These are phyloP conservation scores for Myoxocephalus aenaeus DNA, from an alignment of 2,797 vertebrate species.

Conservation along the genomic window DNA sequence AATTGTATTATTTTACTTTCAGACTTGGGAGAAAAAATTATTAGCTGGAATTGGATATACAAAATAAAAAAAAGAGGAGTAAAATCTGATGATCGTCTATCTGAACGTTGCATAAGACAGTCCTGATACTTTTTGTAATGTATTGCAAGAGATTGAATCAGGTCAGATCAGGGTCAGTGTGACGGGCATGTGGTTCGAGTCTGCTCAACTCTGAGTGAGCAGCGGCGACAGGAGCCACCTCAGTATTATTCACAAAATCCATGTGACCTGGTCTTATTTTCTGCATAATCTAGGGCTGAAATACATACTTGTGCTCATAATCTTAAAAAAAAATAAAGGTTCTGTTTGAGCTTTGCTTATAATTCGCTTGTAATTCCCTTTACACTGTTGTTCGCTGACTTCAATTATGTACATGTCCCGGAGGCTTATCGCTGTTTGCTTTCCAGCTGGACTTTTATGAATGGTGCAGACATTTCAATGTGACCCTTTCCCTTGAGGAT, in stretches of 20 bases:
- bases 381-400: slow-evolving; percentile 60
- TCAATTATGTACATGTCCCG: slow-evolving; percentile 38
- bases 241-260: background rate
- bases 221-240: background rate
- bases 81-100: slow-evolving; percentile 13
- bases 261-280: slow-evolving; percentile 4
- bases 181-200: slow-evolving; percentile 33
- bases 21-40: slow-evolving; percentile 29
- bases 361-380: slow-evolving; percentile 47
- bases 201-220: slow-evolving; percentile 2
- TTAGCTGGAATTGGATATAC: slow-evolving; percentile 34
- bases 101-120: slow-evolving; percentile 28
- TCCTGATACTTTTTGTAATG: slow-evolving; percentile 24
- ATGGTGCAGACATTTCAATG: slow-evolving; percentile 51
- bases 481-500: slow-evolving; percentile 46
- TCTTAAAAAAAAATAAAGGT: slow-evolving; percentile 12
- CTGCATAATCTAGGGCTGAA: slow-evolving; percentile 16
- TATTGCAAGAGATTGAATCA: slow-evolving; percentile 45
- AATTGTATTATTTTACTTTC: slow-evolving; percentile 18
- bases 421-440: slow-evolving; percentile 35
- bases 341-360: slow-evolving; percentile 19
- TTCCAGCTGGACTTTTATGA: slow-evolving; percentile 44
- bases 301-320: slow-evolving; percentile 9
- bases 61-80: slow-evolving; percentile 12
- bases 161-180: slow-evolving; percentile 39